These are phyloP conservation scores for Noctua janthina DNA, from an alignment of 2,888 invertebrate genomes.

Conservation along the genomic window DNA sequence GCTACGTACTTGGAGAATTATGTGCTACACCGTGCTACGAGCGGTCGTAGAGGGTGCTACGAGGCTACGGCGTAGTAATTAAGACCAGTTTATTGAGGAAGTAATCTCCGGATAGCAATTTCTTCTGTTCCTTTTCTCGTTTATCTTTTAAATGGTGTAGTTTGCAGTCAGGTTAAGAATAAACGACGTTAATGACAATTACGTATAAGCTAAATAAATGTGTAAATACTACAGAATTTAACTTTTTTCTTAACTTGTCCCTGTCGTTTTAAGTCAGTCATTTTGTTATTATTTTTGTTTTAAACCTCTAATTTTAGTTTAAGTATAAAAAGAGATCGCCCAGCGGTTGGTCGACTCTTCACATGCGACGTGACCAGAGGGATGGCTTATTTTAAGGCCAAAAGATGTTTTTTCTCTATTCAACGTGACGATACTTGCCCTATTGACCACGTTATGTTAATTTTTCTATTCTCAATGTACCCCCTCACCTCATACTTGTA, in stretches of 20 bases:
- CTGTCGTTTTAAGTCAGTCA: background rate
- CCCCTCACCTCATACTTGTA: background rate
- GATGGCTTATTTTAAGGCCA: background rate
- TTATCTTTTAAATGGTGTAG: conserved; percentile 32
- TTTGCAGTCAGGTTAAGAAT: conserved; percentile 1
- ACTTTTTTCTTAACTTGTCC: background rate
- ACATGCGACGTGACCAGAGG: background rate
- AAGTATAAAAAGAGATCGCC: background rate
- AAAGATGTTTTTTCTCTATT: background rate
- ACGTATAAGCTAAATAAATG: background rate
- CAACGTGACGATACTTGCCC: background rate
- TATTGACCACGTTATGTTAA: background rate
- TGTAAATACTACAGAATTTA: background rate
- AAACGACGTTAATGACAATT: background rate
- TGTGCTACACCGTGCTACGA: conserved; percentile 62
- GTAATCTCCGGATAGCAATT: conserved; percentile 63
- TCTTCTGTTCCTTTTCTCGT: conserved; percentile 58
- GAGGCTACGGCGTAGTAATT: conserved; percentile 59
- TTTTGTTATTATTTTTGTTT: background rate
- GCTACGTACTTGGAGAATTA: conserved; percentile 63
- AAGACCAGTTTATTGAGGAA: conserved; percentile 67
- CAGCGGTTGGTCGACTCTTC: no score
- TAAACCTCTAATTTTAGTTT: background rate
- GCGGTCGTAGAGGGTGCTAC: conserved; percentile 59
- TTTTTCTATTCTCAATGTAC: background rate